Evolutionary conservation across 2,113 vertebrate species (phyloP).

Genomic region (Willisornis vidua): DNA sequence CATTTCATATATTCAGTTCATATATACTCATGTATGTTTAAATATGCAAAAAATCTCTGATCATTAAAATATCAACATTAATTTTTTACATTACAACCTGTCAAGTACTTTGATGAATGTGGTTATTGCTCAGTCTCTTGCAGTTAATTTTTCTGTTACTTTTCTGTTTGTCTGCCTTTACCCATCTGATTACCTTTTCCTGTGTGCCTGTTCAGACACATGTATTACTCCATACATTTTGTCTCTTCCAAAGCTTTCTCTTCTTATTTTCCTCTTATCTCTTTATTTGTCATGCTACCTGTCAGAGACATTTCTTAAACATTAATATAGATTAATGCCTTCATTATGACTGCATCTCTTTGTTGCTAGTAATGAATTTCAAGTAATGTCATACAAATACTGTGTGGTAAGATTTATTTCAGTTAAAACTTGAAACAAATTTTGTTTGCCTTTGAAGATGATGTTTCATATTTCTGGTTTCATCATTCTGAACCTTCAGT

Average conservation of each 20-base stretch:
- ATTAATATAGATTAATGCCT: background rate
- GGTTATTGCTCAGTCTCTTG: background rate
- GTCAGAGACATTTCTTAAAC: background rate
- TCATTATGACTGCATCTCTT: background rate
- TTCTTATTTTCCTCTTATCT: background rate
- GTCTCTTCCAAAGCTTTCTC: background rate
- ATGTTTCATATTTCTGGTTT: slow-evolving; percentile 21
- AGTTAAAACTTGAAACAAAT: background rate
- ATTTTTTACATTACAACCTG: background rate
- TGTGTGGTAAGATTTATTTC: background rate
- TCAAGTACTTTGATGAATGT: background rate
- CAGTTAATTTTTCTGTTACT: background rate
- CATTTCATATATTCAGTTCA: no score
- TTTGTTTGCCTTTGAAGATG: background rate
- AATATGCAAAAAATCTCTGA: background rate
- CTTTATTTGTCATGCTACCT: background rate
- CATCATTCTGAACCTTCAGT: background rate
- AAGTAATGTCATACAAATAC: background rate
- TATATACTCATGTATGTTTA: background rate
- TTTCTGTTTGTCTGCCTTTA: background rate
- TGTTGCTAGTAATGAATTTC: background rate
- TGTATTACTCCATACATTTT: background rate
- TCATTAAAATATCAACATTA: background rate
- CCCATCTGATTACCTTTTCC: background rate
- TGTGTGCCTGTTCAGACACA: background rate